phyloP scores from a whole-genome alignment of 2,113 vertebrate genomes.

The Crypturellus undulatus region DNA sequence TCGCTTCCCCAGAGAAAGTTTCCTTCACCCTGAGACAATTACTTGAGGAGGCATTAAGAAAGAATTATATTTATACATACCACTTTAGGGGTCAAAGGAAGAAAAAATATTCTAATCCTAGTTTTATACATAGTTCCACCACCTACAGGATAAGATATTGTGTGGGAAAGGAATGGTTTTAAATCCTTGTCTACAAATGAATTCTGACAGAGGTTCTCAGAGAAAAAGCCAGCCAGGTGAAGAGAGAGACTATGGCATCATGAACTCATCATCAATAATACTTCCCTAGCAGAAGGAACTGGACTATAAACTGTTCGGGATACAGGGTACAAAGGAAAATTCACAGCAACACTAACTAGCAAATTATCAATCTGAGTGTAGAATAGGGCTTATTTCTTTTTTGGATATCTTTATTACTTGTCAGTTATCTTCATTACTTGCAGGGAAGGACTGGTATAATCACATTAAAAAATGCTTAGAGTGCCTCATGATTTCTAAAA shows the following conservation, averaged over 20 bases:
- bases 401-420: background rate
- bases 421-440: background rate
- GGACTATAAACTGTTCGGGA: background rate
- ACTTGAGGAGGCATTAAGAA: background rate
- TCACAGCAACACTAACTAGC: background rate
- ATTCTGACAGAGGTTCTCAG: background rate
- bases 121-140: background rate
- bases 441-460: background rate
- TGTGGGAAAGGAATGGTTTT: background rate
- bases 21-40: background rate
- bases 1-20: background rate
- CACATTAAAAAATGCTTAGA: background rate
- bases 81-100: accelerated
- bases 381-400: background rate
- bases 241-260: background rate
- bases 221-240: background rate
- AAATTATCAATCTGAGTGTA: background rate
- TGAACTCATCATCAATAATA: background rate
- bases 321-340: too few relatives aligned
- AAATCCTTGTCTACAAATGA: background rate
- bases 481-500: background rate
- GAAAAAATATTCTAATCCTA: background rate
- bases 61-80: background rate
- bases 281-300: background rate
- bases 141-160: background rate